phyloP scores from a whole-genome alignment of 2,113 vertebrate species.

The Crotalus helleri region DNA sequence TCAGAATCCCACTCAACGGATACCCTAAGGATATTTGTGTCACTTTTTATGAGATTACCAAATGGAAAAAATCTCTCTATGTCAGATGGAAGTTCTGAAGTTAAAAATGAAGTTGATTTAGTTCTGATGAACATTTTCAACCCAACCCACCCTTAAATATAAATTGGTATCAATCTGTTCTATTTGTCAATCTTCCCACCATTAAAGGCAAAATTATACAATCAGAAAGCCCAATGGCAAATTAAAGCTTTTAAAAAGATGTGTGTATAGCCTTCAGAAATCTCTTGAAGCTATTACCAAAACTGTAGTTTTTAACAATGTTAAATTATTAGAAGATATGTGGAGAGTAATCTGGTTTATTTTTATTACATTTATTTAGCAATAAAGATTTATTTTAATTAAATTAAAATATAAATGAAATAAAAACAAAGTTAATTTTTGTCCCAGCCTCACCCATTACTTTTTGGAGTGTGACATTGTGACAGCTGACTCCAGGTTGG shows the following conservation, averaged over 20 bases:
- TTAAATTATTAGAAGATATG: not conserved
- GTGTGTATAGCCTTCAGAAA: not conserved
- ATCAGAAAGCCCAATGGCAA: not conserved
- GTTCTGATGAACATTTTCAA: not conserved
- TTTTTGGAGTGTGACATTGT: not conserved
- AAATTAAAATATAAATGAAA: not conserved
- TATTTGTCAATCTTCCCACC: not conserved
- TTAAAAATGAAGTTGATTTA: not conserved
- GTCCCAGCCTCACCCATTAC: not conserved
- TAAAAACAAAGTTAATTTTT: not conserved
- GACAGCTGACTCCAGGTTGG: not conserved
- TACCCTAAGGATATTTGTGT: not conserved
- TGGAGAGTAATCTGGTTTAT: not conserved
- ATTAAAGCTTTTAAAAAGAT: not conserved
- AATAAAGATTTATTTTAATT: not conserved
- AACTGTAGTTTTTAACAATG: not conserved
- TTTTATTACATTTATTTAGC: not conserved
- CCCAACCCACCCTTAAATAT: not conserved
- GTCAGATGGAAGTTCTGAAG: not conserved
- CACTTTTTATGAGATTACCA: not conserved
- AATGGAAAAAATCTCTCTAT: not conserved
- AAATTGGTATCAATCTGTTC: not conserved
- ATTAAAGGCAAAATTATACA: not conserved
- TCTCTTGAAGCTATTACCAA: not conserved
- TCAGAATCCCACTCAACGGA: not conserved